Conservation (phyloP, 2,888 invertebrate genomes). For the Salticus scenicus region DNA sequence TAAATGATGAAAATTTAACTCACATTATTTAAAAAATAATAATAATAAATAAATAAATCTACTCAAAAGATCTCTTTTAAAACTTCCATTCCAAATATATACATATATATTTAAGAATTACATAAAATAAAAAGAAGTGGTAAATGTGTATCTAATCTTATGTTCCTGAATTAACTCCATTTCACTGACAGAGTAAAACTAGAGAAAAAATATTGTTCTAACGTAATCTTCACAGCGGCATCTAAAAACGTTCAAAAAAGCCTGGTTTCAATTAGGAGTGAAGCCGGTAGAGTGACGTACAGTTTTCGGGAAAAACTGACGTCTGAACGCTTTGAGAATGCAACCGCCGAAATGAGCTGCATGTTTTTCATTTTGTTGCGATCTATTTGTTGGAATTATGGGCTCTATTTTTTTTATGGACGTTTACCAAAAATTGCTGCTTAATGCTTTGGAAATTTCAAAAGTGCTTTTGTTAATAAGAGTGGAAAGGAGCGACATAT, state of each 20-base stretch:
- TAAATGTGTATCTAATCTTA: constrained; percentile 1
- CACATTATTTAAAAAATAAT: too few species aligned
- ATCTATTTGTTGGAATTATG: neutral
- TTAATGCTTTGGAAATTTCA: too few species aligned
- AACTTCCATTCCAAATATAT: too few species aligned
- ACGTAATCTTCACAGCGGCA: constrained; percentile 14
- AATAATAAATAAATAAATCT: too few species aligned
- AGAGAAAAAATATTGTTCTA: neutral
- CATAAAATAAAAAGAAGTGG: too few species aligned
- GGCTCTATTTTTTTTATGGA: too few species aligned
- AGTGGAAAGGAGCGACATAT: too few species aligned
- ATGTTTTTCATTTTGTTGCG: neutral
- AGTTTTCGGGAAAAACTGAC: neutral
- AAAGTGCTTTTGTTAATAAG: too few species aligned
- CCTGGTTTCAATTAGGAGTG: constrained; percentile 11
- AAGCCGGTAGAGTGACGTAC: neutral
- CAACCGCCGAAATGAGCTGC: neutral
- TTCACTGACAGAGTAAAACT: neutral
- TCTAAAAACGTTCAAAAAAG: neutral
- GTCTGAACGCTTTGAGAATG: neutral
- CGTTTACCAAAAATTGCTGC: too few species aligned
- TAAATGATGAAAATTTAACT: too few species aligned
- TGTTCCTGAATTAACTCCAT: neutral
- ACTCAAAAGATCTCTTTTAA: too few species aligned
- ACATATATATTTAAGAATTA: too few species aligned